Base-by-base conservation (phyloP, 1,140 invertebrate species). In the Aphidius ervi region DNA sequence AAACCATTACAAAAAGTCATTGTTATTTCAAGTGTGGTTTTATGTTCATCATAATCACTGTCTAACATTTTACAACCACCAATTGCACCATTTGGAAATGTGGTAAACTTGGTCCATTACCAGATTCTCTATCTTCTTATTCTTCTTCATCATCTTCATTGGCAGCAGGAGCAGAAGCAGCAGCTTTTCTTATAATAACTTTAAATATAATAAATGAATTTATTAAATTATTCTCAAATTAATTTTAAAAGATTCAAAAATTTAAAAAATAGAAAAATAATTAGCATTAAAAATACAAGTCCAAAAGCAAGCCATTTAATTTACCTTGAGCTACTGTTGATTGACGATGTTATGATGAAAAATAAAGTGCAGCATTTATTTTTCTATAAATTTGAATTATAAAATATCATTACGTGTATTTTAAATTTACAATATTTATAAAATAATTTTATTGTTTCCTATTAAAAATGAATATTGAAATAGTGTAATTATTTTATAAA, bases 111-210 rank as follows among this genome's bases (percentile, higher is more conserved):
- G 93, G 89, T 6, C 95, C 95, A 73, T 94, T 94, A 47, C 95
- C 95, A 53, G 94, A 97, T 80, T 98, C 95, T 56, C 88, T 88
- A 81, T 98, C 95, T 73, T 96, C 94, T 74, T 97, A 94, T 40
- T 85, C 84, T 10, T 65, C 55, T 37, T 23, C 23, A 2, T 23
- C 23, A 23, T 23, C 23, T 2, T 23, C 23, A 23, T 3, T 23
- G 3, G 23, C 23, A 23, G 23, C n/a, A n/a, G n/a, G n/a, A n/a
- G n/a, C n/a, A n/a, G n/a, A n/a, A n/a, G n/a, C 23, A 23, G 23
- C 23, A 23, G 23, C 23, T 72, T 80, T 80, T 66, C 64, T 66
- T 65, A n/a, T n/a, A n/a, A n/a, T n/a, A n/a, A n/a, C n/a, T n/a
- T n/a, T n/a, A n/a, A n/a, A n/a, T n/a, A n/a, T n/a, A n/a, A n/a